phyloP scores from a whole-genome alignment of 1,140 invertebrate genomes.

The Heliothis subflexa region DNA sequence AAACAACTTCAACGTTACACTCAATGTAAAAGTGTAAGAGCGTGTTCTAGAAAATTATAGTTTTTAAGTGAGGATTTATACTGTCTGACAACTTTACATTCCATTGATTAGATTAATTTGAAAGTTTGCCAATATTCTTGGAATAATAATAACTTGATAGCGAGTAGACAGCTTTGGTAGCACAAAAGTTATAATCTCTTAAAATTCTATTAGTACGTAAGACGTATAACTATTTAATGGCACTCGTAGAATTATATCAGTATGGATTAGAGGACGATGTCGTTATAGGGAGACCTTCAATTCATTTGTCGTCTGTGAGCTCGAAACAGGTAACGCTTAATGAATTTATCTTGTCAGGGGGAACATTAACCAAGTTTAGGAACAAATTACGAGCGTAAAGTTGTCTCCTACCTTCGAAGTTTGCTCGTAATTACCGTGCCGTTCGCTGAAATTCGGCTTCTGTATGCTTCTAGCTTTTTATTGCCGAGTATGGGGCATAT shows the following conservation, averaged over 20 bases:
- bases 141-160: conserved; percentile 20
- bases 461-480: conserved; percentile 64
- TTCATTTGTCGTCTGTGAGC: conserved; percentile 59
- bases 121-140: conserved; percentile 30
- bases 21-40: conserved; percentile 16
- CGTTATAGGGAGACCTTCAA: conserved; percentile 60
- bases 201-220: neutral
- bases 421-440: conserved; percentile 74
- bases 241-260: conserved; percentile 9
- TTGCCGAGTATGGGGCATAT: conserved; percentile 63
- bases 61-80: neutral
- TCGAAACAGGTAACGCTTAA: conserved; percentile 72
- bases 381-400: conserved; percentile 81
- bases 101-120: conserved; percentile 22
- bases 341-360: conserved; percentile 84
- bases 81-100: neutral
- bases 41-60: neutral
- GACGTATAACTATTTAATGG: neutral
- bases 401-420: conserved; percentile 76
- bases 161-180: neutral
- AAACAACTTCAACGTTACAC: conserved; percentile 31
- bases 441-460: conserved; percentile 67
- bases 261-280: conserved; percentile 51
- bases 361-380: conserved; percentile 83
- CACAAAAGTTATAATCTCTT: neutral